These are phyloP conservation scores for Bergia sp. DNA, from an alignment of 92 coral and sea anemone genomes.

Conservation along the genomic window DNA sequence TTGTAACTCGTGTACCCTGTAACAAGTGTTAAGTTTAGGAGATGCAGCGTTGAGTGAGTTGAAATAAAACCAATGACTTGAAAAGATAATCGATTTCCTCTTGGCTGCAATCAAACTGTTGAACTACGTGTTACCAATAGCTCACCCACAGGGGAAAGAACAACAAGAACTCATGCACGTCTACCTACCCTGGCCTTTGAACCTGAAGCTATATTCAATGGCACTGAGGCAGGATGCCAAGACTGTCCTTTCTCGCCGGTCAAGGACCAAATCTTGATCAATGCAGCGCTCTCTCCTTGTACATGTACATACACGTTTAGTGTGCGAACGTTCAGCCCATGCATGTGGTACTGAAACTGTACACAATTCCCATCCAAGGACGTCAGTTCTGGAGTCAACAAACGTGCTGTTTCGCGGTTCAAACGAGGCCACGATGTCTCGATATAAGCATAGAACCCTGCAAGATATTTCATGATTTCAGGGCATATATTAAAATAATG, in stretches of 20 bases:
- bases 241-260: constrained; percentile 62
- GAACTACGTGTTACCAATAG: too few relatives aligned
- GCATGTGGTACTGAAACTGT: constrained; percentile 83
- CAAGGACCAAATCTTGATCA: constrained; percentile 66
- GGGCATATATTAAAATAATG: too few relatives aligned
- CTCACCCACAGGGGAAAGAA: too few relatives aligned
- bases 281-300: constrained; percentile 61
- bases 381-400: constrained; percentile 64
- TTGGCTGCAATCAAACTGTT: too few relatives aligned
- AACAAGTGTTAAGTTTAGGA: neutral
- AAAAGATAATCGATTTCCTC: too few relatives aligned
- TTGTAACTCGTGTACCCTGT: neutral
- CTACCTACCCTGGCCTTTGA: constrained; percentile 4
- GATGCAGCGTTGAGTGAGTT: too few relatives aligned
- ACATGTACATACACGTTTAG: constrained; percentile 70
- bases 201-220: constrained; percentile 3
- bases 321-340: constrained; percentile 72
- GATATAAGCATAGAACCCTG: constrained; percentile 81
- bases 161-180: neutral
- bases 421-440: constrained; percentile 92
- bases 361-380: constrained; percentile 73
- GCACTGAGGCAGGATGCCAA: constrained; percentile 65
- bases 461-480: too few relatives aligned
- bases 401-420: constrained; percentile 8
- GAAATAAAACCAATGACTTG: too few relatives aligned